phyloP scores from a whole-genome alignment of 2,113 vertebrate species.

The Urocynchramus pylzowi region DNA sequence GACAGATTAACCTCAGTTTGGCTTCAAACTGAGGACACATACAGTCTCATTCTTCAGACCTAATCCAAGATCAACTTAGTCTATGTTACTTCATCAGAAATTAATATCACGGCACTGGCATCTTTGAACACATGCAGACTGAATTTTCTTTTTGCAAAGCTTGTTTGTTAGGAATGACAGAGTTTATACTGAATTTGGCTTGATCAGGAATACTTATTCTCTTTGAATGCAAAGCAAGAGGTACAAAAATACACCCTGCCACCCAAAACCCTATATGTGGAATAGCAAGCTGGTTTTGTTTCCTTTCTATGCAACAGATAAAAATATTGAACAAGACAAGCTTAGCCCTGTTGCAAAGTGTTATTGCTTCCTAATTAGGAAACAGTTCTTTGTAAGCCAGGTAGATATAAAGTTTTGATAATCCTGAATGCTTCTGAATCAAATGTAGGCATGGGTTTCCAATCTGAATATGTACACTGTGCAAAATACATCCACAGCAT shows the following conservation, averaged over 20 bases:
- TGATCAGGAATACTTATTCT: not conserved
- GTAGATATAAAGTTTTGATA: slow-evolving; percentile 22
- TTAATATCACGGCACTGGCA: not conserved
- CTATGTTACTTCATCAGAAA: not conserved
- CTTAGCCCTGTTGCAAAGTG: not conserved
- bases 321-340: not conserved
- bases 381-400: not conserved
- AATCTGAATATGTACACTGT: not conserved
- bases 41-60: slow-evolving; percentile 9
- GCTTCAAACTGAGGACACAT: slow-evolving; percentile 23
- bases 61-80: slow-evolving; percentile 33
- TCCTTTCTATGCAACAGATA: not conserved
- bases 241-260: not conserved
- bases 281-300: not conserved
- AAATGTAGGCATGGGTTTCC: slow-evolving; percentile 21
- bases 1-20: slow-evolving; percentile 47
- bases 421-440: slow-evolving; percentile 53
- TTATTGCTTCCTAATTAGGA: slow-evolving; percentile 16
- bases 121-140: not conserved
- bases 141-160: not conserved
- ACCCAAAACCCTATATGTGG: not conserved
- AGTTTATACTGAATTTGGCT: not conserved
- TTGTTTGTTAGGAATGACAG: not conserved
- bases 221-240: not conserved
- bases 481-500: not conserved